Base-by-base conservation (phyloP, 2,888 invertebrate genomes). In the Leptinotarsa tumamoca region DNA sequence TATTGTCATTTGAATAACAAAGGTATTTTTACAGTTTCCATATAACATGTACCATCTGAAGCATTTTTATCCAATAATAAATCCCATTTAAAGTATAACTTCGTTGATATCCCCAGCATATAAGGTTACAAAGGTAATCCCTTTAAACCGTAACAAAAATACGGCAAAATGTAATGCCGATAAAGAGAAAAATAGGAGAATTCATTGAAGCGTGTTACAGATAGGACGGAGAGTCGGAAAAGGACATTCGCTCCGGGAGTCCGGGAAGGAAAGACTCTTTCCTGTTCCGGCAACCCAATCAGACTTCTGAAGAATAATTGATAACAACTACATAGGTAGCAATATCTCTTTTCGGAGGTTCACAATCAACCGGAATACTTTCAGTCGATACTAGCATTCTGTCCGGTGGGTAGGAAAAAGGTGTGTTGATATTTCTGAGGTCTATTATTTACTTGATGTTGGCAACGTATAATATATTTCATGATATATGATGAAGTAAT, bases 241-340 rank as follows among this genome's bases (percentile, higher is more conserved):
- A 85, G 87, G 87, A 87, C 87, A 87, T 87, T 88, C 86, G 87
- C 86, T 86, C 87, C 87, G 87, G 87, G 87, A 87, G 87, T 87
- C 88, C 87, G 87, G 88, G 87, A 88, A 87, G 87, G 87, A 88
- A 87, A 87, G 86, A 87, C 87, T 86, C 86, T 86, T 88, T 88
- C 87, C 88, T 87, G 85, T 88, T 88, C 87, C 87, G 87, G 87
- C 85, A 83, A 83, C 85, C 87, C 87, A 87, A 88, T 87, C 87
- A 87, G 86, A 84, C 87, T 82, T 83, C 80, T 80, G 81, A 84
- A 84, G 83, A 85, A 85, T 85, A 85, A 85, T 85, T 85, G 85
- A 85, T 85, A 85, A 84, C 84, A 82, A 82, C 80, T 82, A 80
- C 79, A 81, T 74, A 75, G 75, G 68, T 80, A 80, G 76, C 79